Evolutionary conservation across 2,888 invertebrate genomes (phyloP).

Genomic region (Aphodius sticticus): DNA sequence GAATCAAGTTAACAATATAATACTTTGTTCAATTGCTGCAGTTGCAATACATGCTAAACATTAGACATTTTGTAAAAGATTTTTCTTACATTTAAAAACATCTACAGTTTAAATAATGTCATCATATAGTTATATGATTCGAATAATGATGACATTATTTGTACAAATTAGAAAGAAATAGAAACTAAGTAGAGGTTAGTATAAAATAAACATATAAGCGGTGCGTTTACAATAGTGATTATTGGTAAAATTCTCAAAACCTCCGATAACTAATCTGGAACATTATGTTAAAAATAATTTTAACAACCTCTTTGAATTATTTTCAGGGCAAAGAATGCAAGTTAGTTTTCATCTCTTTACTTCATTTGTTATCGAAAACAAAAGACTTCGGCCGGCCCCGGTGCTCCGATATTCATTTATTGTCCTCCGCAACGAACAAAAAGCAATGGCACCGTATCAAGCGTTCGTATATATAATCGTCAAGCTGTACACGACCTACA

Average conservation of each 20-base stretch:
- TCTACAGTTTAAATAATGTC: neutral
- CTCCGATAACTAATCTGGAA: neutral
- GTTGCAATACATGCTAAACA: neutral
- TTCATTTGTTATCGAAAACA: neutral
- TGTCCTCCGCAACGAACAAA: constrained; percentile 9
- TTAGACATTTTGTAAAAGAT: neutral
- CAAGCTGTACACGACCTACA: constrained; percentile 41
- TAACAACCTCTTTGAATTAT: neutral
- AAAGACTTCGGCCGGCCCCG: neutral
- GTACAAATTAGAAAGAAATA: neutral
- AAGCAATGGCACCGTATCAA: constrained; percentile 11
- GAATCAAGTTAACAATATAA: neutral
- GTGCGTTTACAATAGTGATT: neutral
- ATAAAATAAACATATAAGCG: neutral
- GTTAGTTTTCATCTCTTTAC: neutral
- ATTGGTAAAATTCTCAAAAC: neutral
- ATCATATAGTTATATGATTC: neutral
- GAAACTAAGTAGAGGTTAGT: neutral
- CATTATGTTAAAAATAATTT: neutral
- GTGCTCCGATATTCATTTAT: constrained; percentile 9
- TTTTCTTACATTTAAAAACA: neutral
- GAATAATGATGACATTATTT: neutral
- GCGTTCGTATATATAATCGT: constrained; percentile 5
- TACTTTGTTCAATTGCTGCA: neutral
- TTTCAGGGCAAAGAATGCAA: neutral